Base-by-base conservation (phyloP, 1,140 invertebrate species). In the Armadillidium nasatum region DNA sequence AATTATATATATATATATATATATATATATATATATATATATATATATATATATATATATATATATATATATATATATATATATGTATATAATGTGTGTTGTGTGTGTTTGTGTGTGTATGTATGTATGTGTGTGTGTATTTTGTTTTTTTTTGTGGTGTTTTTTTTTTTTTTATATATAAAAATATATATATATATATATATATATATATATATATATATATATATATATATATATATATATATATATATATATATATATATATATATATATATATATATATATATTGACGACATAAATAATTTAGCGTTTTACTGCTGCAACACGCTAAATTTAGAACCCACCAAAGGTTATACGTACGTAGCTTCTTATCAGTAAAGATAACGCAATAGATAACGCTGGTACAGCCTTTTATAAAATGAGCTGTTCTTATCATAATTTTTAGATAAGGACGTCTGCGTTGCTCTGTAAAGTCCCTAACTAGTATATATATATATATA, bases 131-230 rank as follows among this genome's bases (percentile, higher is more conserved):
- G n/a, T n/a, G n/a, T n/a, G n/a, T n/a, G n/a, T n/a, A n/a, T n/a
- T n/a, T n/a, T n/a, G n/a, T n/a, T n/a, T n/a, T n/a, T n/a, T n/a
- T n/a, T n/a, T n/a, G n/a, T n/a, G n/a, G n/a, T n/a, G n/a, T n/a
- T n/a, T n/a, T n/a, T n/a, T n/a, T n/a, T n/a, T n/a, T n/a, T n/a
- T n/a, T n/a, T n/a, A n/a, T n/a, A n/a, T n/a, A n/a, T n/a, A n/a
- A n/a, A n/a, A n/a, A 50, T 50, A 50, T 50, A 50, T 50, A 50
- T 50, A 50, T 15, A 50, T 50, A 50, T 50, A 50, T 50, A 50
- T 50, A 50, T 50, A 50, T 50, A 50, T 50, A 50, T 50, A 50
- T 50, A 50, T 50, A 50, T 50, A 50, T 50, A 50, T 10, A 50
- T 15, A 50, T 9, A 9, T 50, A 50, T 50, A 15, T 9, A 50